A percentile compares a stretch with the other conserved stretches of the same genome.
Evolutionary conservation across 2,888 invertebrate genomes (phyloP).

Genomic region (Nomada hirtipes): DNA sequence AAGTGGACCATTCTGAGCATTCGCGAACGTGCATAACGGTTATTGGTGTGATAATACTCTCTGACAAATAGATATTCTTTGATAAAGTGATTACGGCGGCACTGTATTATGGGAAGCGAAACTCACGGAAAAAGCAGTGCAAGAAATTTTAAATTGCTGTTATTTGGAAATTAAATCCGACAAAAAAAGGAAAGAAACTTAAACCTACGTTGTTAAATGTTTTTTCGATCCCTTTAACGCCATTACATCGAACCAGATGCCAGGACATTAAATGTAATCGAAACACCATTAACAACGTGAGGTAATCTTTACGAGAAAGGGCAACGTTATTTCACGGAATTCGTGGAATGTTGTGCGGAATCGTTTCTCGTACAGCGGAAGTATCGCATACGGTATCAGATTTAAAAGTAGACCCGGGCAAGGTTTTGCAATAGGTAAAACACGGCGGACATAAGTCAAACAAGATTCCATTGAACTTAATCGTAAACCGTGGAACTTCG

Average conservation of each 20-base stretch:
- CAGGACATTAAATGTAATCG: slow-evolving; percentile 13
- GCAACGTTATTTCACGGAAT: neutral
- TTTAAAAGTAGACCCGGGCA: neutral
- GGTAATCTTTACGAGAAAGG: slow-evolving; percentile 8
- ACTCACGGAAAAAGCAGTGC: no score
- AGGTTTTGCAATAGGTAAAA: neutral
- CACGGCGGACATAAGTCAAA: neutral
- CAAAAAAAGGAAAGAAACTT: neutral
- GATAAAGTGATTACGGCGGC: no score
- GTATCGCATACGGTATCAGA: neutral
- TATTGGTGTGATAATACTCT: neutral
- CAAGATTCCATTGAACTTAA: neutral
- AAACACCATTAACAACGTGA: neutral
- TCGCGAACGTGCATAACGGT: neutral
- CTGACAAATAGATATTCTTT: neutral
- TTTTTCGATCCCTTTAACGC: neutral
- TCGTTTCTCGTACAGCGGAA: slow-evolving; percentile 4
- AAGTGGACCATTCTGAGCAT: neutral
- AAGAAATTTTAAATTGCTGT: no score
- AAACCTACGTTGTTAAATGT: neutral
- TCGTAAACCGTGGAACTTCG: neutral
- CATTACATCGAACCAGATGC: neutral
- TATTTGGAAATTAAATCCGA: neutral
- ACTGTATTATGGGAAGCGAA: no score
- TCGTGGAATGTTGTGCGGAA: slow-evolving; percentile 17